Evolutionary conservation across 1,140 invertebrate genomes (phyloP).

Genomic region (Bombus sylvicola): DNA sequence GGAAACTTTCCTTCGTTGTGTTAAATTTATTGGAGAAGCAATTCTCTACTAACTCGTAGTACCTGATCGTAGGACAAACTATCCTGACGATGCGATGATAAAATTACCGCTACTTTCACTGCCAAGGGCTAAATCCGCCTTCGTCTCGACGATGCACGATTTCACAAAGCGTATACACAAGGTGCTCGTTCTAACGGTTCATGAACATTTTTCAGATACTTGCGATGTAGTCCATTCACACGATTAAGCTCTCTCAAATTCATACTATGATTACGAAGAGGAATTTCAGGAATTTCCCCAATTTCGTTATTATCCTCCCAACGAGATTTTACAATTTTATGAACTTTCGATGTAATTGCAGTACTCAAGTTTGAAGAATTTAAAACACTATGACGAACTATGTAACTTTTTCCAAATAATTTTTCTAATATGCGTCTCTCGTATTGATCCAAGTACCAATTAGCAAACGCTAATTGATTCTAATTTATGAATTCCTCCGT

Average conservation of each 20-base stretch:
- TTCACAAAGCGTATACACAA: background rate
- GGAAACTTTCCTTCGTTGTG: background rate
- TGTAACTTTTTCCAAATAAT: too few species aligned
- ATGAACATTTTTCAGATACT: background rate
- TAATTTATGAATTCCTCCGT: background rate
- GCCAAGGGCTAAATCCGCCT: background rate
- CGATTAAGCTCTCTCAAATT: too few species aligned
- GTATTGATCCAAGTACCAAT: too few species aligned
- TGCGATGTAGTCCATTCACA: background rate
- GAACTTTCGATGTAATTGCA: too few species aligned
- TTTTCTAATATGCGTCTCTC: too few species aligned
- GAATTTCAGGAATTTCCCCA: too few species aligned
- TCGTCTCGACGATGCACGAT: background rate
- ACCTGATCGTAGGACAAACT: background rate
- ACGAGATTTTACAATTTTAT: too few species aligned
- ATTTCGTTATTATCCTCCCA: too few species aligned
- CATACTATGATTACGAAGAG: too few species aligned
- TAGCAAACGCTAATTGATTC: too few species aligned
- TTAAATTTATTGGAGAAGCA: background rate
- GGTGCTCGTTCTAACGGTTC: background rate
- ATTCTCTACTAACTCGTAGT: background rate
- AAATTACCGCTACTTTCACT: conserved; percentile 1
- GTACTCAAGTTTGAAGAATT: too few species aligned
- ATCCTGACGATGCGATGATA: background rate
- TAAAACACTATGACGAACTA: too few species aligned